phyloP scores from a whole-genome alignment of 2,888 invertebrate genomes.

The Thymelicus sylvestris region DNA sequence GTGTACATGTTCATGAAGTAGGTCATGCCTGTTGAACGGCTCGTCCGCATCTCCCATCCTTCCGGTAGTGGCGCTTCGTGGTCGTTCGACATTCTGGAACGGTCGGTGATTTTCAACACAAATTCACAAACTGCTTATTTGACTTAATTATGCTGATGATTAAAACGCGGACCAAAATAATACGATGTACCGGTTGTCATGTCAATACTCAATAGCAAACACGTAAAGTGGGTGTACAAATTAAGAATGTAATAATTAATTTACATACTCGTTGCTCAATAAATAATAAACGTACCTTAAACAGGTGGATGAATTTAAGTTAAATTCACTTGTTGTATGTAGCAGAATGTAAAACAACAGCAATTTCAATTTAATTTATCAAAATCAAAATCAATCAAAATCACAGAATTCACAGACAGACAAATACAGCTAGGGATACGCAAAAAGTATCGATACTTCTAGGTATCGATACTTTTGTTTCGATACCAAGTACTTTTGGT shows the following conservation, averaged over 20 bases:
- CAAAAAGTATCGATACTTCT: too few relatives aligned
- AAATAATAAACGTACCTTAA: not conserved
- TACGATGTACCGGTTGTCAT: not conserved
- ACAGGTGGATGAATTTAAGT: not conserved
- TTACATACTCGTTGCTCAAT: not conserved
- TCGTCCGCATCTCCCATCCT: conserved; percentile 97
- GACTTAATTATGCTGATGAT: not conserved
- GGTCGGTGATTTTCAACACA: conserved; percentile 30
- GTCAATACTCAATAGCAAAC: not conserved
- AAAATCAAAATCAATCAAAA: too few relatives aligned
- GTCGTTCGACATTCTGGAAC: conserved; percentile 67
- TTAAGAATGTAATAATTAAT: not conserved
- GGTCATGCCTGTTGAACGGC: conserved; percentile 94
- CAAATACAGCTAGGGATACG: too few relatives aligned
- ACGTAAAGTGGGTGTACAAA: not conserved
- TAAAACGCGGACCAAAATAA: not conserved
- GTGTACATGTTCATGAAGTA: conserved; percentile 98
- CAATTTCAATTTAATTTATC: too few relatives aligned
- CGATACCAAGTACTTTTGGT: too few relatives aligned
- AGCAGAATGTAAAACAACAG: too few relatives aligned
- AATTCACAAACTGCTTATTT: not conserved
- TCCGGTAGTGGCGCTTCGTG: conserved; percentile 88
- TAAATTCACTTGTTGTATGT: too few relatives aligned
- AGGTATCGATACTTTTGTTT: too few relatives aligned
- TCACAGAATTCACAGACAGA: too few relatives aligned